Base-by-base conservation (phyloP, 2,888 invertebrate genomes). In the Acleris laterana region DNA sequence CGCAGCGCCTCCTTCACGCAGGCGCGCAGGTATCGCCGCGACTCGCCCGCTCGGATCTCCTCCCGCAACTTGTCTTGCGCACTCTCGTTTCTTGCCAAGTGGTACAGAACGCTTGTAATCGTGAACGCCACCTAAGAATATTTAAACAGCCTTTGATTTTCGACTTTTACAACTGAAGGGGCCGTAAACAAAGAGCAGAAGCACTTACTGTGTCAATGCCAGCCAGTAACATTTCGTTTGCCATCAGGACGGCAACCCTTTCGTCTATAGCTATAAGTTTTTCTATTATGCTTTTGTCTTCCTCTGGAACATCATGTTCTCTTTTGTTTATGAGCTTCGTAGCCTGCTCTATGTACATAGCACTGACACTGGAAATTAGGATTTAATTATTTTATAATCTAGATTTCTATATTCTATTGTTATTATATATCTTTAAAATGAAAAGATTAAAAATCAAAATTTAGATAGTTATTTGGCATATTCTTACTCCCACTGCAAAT, bases 141-240 rank as follows among this genome's bases (percentile, higher is more conserved):
- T 38, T 38, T 2, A 38, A n/a, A 20, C 7, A 20, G 13, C 16
- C 42, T 44, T 13, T 13, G 44, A 44, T 44, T 5, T 44, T 44
- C 11, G 9, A 32, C 9, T 32, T 13, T 32, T 0, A 11, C 2
- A 32, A 32, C 32, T 38, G 38, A 5, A 32, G 11, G 32, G 32
- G 32, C 32, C 0, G 38, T 38, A 49, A 9, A 19, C 19, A 13
- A 19, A 11, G 6, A 46, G 19, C 32, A 32, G 28, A 16, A 5
- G 13, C 19, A 72, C 73, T 89, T 85, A 97, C 96, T 62, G 96
- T 96, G 79, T 96, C 96, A 48, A 95, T 93, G 63, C 96, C 96
- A 52, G 95, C 96, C 55, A 94, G 85, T 32, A 96, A 75, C 94
- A 96, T 94, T 79, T 96, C 96, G 72, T 94, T 92, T 1, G 95